Evolutionary conservation across 2,113 vertebrate genomes (phyloP).

Genomic region (Stigmatopora nigra): DNA sequence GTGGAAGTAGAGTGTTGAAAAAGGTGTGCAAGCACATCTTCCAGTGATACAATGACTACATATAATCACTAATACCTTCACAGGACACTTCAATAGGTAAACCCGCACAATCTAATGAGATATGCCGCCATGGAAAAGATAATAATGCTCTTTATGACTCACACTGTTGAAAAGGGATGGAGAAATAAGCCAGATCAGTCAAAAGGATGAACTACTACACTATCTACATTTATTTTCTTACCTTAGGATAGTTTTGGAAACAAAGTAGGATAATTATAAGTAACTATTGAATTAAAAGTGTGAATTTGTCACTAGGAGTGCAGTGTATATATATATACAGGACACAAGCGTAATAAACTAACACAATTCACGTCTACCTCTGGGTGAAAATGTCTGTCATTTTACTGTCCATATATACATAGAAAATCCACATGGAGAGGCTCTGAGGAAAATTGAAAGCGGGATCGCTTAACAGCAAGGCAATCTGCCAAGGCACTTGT

Average conservation of each 20-base stretch:
- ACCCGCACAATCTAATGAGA: not conserved
- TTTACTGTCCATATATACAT: not conserved
- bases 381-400: not conserved
- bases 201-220: not conserved
- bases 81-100: not conserved
- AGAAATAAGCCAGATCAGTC: not conserved
- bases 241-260: too few relatives aligned
- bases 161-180: not conserved
- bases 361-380: not conserved
- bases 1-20: slow-evolving; percentile 45
- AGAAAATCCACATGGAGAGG: not conserved
- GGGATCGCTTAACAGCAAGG: not conserved
- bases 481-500: not conserved
- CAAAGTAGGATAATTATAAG: too few relatives aligned
- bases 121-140: not conserved
- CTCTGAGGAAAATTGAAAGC: not conserved
- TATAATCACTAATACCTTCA: not conserved
- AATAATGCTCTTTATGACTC: not conserved
- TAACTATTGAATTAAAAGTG: too few relatives aligned
- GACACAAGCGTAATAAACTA: too few relatives aligned
- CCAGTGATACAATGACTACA: slow-evolving; percentile 10
- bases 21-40: slow-evolving; percentile 53
- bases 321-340: too few relatives aligned
- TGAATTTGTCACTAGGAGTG: too few relatives aligned
- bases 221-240: not conserved